Percentiles rank a stretch among this genome's conserved stretches.
Conservation (phyloP, 2,888 invertebrate genomes). For the Onchidella celtica region DNA sequence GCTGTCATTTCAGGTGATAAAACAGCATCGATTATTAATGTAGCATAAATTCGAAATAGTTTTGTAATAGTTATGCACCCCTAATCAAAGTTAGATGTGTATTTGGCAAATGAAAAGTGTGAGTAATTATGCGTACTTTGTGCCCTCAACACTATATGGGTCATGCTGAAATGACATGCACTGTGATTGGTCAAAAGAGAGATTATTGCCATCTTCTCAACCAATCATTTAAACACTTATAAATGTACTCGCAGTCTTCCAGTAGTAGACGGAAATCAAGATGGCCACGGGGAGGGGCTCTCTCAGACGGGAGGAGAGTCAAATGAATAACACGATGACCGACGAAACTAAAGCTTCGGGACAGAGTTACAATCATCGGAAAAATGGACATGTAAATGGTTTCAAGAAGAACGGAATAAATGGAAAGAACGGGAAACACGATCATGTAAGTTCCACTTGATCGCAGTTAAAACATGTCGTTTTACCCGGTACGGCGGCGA, state of each 20-base stretch:
- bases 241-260: neutral
- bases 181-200: too few species aligned
- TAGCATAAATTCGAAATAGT: too few species aligned
- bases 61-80: too few species aligned
- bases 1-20: too few species aligned
- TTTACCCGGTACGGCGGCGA: neutral
- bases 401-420: slow-evolving; percentile 57
- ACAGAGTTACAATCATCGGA: neutral
- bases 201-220: too few species aligned
- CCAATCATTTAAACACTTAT: too few species aligned
- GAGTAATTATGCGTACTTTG: too few species aligned
- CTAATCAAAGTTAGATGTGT: too few species aligned
- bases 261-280: slow-evolving; percentile 16
- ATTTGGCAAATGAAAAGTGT: too few species aligned
- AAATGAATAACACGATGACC: neutral
- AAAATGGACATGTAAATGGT: slow-evolving; percentile 44
- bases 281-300: slow-evolving; percentile 54
- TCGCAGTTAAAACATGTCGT: neutral
- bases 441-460: slow-evolving; percentile 57
- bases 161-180: too few species aligned
- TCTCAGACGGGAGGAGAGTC: neutral
- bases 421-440: slow-evolving; percentile 59
- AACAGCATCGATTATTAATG: too few species aligned
- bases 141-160: too few species aligned
- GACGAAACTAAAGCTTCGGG: slow-evolving; percentile 15